Base-by-base conservation (phyloP, 2,888 invertebrate species). In the Zonitis immaculata region DNA sequence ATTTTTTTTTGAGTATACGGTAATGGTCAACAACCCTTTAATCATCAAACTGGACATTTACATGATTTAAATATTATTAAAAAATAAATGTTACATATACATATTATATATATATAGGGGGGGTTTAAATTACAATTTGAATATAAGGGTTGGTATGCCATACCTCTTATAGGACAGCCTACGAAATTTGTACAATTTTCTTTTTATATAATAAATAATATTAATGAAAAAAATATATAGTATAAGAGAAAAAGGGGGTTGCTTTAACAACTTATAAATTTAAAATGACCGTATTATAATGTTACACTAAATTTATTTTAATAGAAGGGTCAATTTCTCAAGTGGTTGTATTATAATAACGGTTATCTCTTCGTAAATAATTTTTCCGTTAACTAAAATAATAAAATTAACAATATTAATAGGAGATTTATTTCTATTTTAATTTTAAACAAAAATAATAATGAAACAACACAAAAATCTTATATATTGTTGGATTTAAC, bases 211-310 rank as follows among this genome's bases (percentile, higher is more conserved):
- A 6, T 14, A 18, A 39, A 18, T 9, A 16, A n/a, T n/a, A n/a
- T n/a, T n/a, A n/a, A n/a, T n/a, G n/a, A n/a, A n/a, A n/a, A n/a
- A n/a, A n/a, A n/a, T n/a, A n/a, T n/a, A n/a, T n/a, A n/a, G n/a
- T n/a, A n/a, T n/a, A n/a, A n/a, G n/a, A n/a, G n/a, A n/a, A n/a
- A n/a, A n/a, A 43, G 49, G 20, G 39, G 30, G 52, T 44, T 1
- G 2, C 45, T 42, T 26, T 25, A 47, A 61, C 59, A 39, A 39
- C 60, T 61, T 66, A 66, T 68, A 70, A 70, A 70, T 70, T n/a
- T 69, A 68, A 70, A 70, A 67, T 65, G 68, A 67, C 66, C 66
- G 63, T 67, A 66, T 69, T 67, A 69, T 70, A 68, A 69, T 69
- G 69, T 70, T 68, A 64, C 60, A 68, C 62, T 68, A 66, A 68